Evolutionary conservation across 2,888 invertebrate genomes (phyloP).

Genomic region (Encarsia formosa): DNA sequence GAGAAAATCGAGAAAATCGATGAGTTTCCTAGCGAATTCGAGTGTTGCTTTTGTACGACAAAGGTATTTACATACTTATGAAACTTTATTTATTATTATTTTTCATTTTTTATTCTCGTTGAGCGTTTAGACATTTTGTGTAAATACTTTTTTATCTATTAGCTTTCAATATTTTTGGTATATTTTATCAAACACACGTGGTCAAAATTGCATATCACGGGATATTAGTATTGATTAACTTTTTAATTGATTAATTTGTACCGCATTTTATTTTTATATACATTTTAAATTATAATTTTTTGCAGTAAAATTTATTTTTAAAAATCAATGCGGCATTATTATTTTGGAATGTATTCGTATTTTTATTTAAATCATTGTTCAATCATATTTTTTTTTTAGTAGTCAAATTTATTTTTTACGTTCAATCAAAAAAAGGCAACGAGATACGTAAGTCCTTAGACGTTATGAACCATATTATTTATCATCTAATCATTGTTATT

Average conservation of each 20-base stretch:
- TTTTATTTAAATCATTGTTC: conserved; percentile 15
- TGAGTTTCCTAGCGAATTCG: conserved; percentile 91
- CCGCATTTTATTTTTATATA: conserved; percentile 9
- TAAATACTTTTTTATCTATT: conserved; percentile 20
- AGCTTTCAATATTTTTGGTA: neutral
- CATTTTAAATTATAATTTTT: conserved; percentile 3
- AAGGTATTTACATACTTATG: conserved; percentile 64
- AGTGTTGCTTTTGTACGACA: conserved; percentile 95
- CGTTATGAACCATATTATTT: conserved; percentile 9
- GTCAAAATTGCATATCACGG: too few species aligned
- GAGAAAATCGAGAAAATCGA: conserved; percentile 70
- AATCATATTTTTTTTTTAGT: conserved; percentile 27
- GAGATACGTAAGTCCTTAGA: conserved; percentile 23
- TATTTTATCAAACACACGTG: too few species aligned
- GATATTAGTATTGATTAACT: too few species aligned
- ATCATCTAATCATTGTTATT: too few species aligned
- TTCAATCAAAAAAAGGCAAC: conserved; percentile 25
- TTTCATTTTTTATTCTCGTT: conserved; percentile 12
- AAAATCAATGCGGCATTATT: neutral
- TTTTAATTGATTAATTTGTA: too few species aligned
- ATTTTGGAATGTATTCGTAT: neutral
- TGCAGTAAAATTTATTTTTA: conserved; percentile 8
- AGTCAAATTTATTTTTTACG: conserved; percentile 27
- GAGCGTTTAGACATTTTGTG: too few species aligned
- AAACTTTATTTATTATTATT: conserved; percentile 8